Evolutionary conservation across 2,113 vertebrate genomes (phyloP).

Genomic region (Muntiacus reevesi): DNA sequence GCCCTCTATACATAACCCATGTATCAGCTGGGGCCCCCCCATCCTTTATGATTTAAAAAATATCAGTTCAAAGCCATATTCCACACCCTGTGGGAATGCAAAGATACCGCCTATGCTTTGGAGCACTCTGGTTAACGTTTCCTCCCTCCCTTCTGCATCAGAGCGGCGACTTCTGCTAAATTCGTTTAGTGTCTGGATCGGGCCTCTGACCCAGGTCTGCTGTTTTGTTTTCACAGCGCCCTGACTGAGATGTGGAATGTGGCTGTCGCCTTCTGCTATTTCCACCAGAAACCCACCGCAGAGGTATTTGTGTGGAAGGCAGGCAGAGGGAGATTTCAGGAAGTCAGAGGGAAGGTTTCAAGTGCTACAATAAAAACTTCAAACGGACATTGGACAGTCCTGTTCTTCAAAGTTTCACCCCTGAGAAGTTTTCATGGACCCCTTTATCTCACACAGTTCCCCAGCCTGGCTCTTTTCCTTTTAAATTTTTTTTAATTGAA

Average conservation of each 20-base stretch:
- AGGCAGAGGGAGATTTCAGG: not conserved
- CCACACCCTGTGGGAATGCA: not conserved
- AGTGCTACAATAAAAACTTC: not conserved
- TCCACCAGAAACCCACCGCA: not conserved
- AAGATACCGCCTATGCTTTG: not conserved
- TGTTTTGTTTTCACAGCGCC: not conserved
- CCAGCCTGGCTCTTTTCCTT: not conserved
- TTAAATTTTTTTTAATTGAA: not conserved
- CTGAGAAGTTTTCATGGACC: not conserved
- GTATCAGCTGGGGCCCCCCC: not conserved
- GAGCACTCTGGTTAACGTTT: not conserved
- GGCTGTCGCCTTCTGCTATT: not conserved
- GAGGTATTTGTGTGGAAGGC: not conserved
- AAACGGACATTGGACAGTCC: not conserved
- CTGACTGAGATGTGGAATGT: not conserved
- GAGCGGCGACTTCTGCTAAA: slow-evolving; percentile 53
- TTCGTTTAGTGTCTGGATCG: slow-evolving; percentile 27
- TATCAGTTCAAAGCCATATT: not conserved
- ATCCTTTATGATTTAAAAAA: not conserved
- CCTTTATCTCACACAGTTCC: not conserved
- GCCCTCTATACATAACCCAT: not conserved
- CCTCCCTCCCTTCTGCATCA: not conserved
- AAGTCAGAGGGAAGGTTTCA: not conserved
- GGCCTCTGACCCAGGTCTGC: slow-evolving; percentile 10
- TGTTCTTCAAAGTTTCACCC: not conserved